Conservation (phyloP, 1,140 invertebrate species). For the Hylyphantes graminicola region DNA sequence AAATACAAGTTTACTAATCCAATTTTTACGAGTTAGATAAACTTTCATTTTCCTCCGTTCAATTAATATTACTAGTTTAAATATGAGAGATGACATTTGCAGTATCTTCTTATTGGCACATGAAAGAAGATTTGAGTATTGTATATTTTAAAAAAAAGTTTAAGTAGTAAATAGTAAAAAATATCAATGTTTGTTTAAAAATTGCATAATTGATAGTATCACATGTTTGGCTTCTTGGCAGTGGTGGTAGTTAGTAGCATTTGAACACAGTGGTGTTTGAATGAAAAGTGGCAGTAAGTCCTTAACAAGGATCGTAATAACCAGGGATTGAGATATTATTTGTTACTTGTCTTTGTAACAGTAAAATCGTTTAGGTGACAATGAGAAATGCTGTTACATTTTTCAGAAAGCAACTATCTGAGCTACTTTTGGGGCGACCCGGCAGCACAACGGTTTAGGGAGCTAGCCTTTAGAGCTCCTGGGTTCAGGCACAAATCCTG, state of each 20-base stretch:
- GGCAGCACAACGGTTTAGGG: too few relatives aligned
- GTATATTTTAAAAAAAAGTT: conserved; percentile 28
- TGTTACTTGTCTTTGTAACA: background rate
- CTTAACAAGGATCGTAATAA: background rate
- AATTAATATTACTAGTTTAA: background rate
- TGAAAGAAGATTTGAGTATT: conserved; percentile 42
- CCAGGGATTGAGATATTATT: background rate
- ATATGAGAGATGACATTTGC: conserved; percentile 9
- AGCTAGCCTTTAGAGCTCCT: too few relatives aligned
- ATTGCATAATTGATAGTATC: conserved; percentile 25
- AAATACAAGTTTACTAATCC: conserved; percentile 43
- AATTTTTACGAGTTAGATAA: conserved; percentile 44
- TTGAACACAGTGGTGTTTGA: conserved; percentile 51
- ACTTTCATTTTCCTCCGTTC: background rate
- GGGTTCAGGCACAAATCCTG: too few relatives aligned
- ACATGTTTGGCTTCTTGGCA: conserved; percentile 58
- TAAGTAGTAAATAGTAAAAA: conserved; percentile 38
- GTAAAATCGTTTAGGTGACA: too few relatives aligned
- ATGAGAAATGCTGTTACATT: too few relatives aligned
- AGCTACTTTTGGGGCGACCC: too few relatives aligned
- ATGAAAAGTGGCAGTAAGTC: conserved; percentile 41
- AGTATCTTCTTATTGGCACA: conserved; percentile 36
- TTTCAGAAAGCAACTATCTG: too few relatives aligned
- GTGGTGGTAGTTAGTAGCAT: conserved; percentile 49
- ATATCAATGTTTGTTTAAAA: conserved; percentile 13